Conservation (phyloP, 2,113 vertebrate species). For the Marmota monax region DNA sequence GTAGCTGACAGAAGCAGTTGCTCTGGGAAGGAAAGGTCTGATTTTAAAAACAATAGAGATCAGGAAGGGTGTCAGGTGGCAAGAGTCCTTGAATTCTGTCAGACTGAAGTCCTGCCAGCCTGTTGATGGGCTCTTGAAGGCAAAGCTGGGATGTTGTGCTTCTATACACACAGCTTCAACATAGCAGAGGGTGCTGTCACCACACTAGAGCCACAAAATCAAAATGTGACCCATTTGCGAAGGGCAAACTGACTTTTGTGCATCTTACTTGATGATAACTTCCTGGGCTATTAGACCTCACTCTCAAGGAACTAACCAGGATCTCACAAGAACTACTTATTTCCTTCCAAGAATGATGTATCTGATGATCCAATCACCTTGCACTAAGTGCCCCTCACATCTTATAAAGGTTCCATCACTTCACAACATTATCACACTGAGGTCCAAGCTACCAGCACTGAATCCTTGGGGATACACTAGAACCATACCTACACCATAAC, state of each 20-base stretch:
- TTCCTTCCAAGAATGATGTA: neutral
- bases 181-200: neutral
- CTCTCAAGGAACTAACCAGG: neutral
- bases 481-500: neutral
- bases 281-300: neutral
- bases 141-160: conserved; percentile 9
- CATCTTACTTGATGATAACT: too few relatives aligned
- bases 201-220: neutral
- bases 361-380: neutral
- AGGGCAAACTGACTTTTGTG: neutral
- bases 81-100: neutral
- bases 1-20: too few relatives aligned
- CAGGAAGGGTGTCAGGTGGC: neutral
- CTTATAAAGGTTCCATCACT: neutral
- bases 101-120: neutral
- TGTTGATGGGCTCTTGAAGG: neutral
- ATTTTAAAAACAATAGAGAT: neutral
- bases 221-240: neutral
- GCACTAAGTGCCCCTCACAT: neutral
- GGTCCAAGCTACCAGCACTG: neutral
- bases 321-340: neutral
- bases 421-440: neutral
- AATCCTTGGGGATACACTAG: too few relatives aligned
- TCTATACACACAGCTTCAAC: neutral
- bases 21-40: neutral